Evolutionary conservation across 2,113 vertebrate species (phyloP).

Genomic region (Notechis scutatus): DNA sequence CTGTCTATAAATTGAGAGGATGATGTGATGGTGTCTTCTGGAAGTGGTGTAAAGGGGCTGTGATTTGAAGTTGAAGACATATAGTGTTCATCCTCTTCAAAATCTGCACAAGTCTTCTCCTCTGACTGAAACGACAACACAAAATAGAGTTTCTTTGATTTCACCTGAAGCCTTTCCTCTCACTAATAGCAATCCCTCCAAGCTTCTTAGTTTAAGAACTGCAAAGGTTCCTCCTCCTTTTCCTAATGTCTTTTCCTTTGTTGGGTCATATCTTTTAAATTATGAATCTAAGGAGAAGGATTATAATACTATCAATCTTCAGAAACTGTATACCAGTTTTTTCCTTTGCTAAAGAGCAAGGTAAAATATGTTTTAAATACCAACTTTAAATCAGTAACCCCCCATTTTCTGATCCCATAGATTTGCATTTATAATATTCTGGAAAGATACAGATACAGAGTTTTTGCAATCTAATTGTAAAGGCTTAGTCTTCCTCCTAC

Average conservation of each 20-base stretch:
- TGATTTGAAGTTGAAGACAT: constrained; percentile 49
- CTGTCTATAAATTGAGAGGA: constrained; percentile 61
- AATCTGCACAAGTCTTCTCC: constrained; percentile 78
- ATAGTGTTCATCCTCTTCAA: constrained; percentile 64
- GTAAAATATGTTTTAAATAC: not conserved
- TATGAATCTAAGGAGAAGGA: not conserved
- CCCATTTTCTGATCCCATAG: not conserved
- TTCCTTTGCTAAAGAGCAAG: not conserved
- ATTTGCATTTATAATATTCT: not conserved
- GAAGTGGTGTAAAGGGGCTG: not conserved
- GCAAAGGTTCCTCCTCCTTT: not conserved
- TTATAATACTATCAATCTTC: not conserved
- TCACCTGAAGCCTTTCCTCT: not conserved
- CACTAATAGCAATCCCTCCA: not conserved
- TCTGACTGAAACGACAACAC: constrained; percentile 60
- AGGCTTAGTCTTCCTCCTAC: not conserved
- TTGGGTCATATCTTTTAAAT: not conserved
- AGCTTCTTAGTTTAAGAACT: not conserved
- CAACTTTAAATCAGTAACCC: not conserved
- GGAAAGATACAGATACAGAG: not conserved
- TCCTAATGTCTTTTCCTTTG: not conserved
- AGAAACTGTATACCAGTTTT: not conserved
- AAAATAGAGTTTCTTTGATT: not conserved
- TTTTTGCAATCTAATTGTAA: not conserved
- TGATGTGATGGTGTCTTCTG: constrained; percentile 31